Evolutionary conservation across 2,888 invertebrate genomes (phyloP).

Genomic region (Cephalotes varians): DNA sequence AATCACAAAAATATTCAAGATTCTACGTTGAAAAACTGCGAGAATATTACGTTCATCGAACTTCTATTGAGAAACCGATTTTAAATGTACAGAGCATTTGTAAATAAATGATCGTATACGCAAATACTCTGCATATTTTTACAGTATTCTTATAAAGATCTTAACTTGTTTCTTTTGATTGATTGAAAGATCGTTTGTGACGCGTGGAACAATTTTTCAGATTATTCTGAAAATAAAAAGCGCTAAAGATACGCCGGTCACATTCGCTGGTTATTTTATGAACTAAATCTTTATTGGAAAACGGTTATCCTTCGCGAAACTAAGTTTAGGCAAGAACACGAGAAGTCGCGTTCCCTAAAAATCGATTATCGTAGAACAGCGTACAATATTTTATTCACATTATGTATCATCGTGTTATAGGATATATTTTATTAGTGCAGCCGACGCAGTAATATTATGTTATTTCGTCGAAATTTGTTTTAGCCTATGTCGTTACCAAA

Average conservation of each 20-base stretch:
- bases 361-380: conserved; percentile 24
- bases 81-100: neutral
- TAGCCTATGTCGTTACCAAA: neutral
- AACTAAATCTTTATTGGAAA: conserved; percentile 43
- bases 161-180: neutral
- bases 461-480: neutral
- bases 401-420: conserved; percentile 18
- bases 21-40: neutral
- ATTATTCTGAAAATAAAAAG: conserved; percentile 14
- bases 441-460: conserved; percentile 7
- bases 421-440: conserved; percentile 16
- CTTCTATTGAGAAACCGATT: neutral
- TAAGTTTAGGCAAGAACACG: conserved; percentile 23
- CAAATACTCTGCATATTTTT: neutral
- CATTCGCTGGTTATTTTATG: conserved; percentile 18
- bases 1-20: neutral
- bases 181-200: neutral
- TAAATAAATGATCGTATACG: neutral
- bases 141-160: neutral
- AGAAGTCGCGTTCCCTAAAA: conserved; percentile 28
- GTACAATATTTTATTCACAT: conserved; percentile 44
- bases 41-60: neutral
- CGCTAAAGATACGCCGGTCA: conserved; percentile 34
- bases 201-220: neutral
- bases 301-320: conserved; percentile 15